Base-by-base conservation (phyloP, 2,113 vertebrate genomes). In the Acanthisitta chloris region DNA sequence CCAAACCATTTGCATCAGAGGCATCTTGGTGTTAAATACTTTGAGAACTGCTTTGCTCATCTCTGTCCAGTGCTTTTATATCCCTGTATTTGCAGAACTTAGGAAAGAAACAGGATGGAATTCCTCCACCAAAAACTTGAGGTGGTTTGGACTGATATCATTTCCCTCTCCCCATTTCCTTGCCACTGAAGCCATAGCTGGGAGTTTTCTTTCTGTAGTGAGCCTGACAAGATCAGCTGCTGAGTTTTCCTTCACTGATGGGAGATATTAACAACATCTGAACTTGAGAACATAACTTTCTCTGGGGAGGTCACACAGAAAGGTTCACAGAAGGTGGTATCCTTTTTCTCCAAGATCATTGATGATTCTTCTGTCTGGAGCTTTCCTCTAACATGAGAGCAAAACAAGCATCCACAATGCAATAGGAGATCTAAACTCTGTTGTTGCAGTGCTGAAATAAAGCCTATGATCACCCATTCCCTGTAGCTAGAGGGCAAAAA, bases 401-500 rank as follows among this genome's bases (percentile, higher is more conserved):
- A 59, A 88, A 93, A 28, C 72, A 86, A 61, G 57, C 45, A 77
- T 36, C 62, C 66, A n/a, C 64, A 71, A 8, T 90, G 62, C 62
- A 65, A 14, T 71, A 78, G 67, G 78, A 88, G 81, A 80, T 15
- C 42, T 92, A 49, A 94, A 91, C 79, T 62, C 64, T 8, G 33
- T 25, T 58, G 61, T 73, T 73, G 70, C 69, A 57, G 84, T 21
- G 76, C 58, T 62, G 76, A 64, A 93, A 86, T 45, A 23, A 92
- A 94, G 71, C 8, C 66, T 88, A 6, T 88, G 87, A 93, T 80
- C 82, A 93, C 88, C 85, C 69, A 34, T 31, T 42, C 43, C 85
- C 55, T 71, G 82, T 13, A 81, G 82, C 72, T 86, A 52, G 31
- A 95, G 76, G 93, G 86, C 80, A 92, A 67, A 88, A 86, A 74